Evolutionary conservation across 2,888 invertebrate species (phyloP).

Genomic region (Meloe dianella): DNA sequence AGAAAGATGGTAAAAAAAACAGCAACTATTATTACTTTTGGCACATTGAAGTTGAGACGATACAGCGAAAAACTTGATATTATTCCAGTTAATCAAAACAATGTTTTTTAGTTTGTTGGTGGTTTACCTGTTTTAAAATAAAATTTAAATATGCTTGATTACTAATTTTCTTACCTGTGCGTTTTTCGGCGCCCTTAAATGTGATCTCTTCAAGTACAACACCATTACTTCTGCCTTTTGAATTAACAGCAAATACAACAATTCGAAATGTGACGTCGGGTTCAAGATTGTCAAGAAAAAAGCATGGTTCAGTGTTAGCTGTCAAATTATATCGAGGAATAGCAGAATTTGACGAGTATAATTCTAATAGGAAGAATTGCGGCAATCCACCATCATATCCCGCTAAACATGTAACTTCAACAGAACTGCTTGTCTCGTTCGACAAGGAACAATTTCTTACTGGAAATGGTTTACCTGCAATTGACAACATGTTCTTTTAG

Average conservation of each 20-base stretch:
- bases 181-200: conserved; percentile 79
- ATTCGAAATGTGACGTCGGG: conserved; percentile 80
- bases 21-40: no score
- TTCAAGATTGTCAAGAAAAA: conserved; percentile 79
- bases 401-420: conserved; percentile 77
- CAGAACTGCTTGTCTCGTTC: conserved; percentile 84
- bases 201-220: conserved; percentile 77
- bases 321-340: conserved; percentile 67
- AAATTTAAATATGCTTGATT: no score
- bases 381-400: conserved; percentile 91
- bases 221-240: conserved; percentile 79
- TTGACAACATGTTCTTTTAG: not conserved
- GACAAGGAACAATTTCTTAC: conserved; percentile 85
- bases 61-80: no score
- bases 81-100: no score
- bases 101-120: no score
- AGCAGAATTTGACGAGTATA: conserved; percentile 64
- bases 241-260: conserved; percentile 79
- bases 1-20: no score
- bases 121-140: no score
- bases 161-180: conserved; percentile 69
- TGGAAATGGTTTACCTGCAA: conserved; percentile 79
- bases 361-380: conserved; percentile 83
- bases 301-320: conserved; percentile 71
- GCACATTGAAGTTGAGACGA: no score